Conservation (phyloP, 1,140 invertebrate species). For the Micrasema minimum region DNA sequence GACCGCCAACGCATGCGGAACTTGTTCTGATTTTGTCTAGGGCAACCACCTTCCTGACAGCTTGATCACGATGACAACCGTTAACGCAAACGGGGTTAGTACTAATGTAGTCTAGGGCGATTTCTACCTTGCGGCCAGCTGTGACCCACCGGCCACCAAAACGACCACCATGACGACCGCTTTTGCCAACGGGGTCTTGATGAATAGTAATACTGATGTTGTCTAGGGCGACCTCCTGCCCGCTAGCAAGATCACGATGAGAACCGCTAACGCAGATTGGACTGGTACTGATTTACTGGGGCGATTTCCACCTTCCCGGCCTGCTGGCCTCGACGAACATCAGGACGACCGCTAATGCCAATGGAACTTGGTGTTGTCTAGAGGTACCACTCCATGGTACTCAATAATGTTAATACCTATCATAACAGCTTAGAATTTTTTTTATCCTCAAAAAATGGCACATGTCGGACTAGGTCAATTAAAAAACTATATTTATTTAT, state of each 20-base stretch:
- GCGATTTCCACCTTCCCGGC: background rate
- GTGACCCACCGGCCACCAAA: slow-evolving; percentile 39
- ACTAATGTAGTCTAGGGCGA: too few relatives aligned
- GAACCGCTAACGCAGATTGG: background rate
- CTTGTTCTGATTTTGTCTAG: background rate
- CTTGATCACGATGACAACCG: too few relatives aligned
- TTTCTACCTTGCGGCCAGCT: slow-evolving; percentile 72
- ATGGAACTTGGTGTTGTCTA: background rate
- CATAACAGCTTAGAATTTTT: too few relatives aligned
- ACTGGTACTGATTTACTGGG: background rate
- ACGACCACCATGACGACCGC: slow-evolving; percentile 48
- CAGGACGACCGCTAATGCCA: background rate
- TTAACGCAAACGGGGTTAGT: too few relatives aligned
- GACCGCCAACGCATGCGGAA: background rate
- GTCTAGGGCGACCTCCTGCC: slow-evolving; percentile 13
- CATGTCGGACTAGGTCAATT: too few relatives aligned
- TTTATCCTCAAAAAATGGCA: too few relatives aligned
- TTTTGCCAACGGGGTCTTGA: slow-evolving; percentile 48
- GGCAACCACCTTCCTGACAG: too few relatives aligned
- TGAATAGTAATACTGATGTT: slow-evolving; percentile 50
- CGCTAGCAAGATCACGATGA: background rate
- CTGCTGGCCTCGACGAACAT: background rate
- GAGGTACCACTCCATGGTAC: too few relatives aligned
- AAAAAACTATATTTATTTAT: too few relatives aligned
- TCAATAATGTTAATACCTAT: too few relatives aligned